Percentiles rank a stretch among this genome's conserved stretches.
phyloP scores from a whole-genome alignment of 1,140 invertebrate species.

The Rhopalosiphum padi region DNA sequence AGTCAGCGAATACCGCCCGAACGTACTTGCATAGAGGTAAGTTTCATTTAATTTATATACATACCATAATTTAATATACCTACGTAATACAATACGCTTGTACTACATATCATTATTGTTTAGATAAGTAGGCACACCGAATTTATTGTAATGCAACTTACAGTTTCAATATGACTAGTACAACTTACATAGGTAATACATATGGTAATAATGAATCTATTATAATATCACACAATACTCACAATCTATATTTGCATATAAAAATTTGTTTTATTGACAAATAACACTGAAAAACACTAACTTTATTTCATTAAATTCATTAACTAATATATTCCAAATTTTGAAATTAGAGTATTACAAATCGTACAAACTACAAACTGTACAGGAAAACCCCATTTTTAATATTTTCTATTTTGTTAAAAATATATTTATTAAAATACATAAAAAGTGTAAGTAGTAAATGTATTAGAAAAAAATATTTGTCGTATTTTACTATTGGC shows the following conservation, averaged over 20 bases:
- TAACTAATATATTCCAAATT: background rate
- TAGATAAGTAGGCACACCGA: background rate
- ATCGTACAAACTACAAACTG: background rate
- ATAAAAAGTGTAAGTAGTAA: background rate
- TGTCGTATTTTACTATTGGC: background rate
- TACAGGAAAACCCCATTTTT: background rate
- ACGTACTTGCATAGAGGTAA: constrained; percentile 83
- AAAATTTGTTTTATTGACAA: background rate
- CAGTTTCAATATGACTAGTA: background rate
- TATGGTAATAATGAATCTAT: background rate
- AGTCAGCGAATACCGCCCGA: constrained; percentile 83
- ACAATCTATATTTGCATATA: background rate
- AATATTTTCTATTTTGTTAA: background rate
- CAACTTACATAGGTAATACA: too few relatives aligned
- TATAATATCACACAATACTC: background rate
- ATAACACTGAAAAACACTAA: background rate
- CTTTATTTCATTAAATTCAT: background rate
- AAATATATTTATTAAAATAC: too few relatives aligned
- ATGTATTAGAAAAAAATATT: background rate
- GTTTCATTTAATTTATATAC: constrained; percentile 60
- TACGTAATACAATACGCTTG: too few relatives aligned
- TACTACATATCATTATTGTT: too few relatives aligned
- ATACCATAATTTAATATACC: background rate
- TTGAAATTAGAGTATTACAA: background rate
- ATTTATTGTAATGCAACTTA: background rate